Base-by-base conservation (phyloP, 1,140 invertebrate species). In the Diabrotica virgifera region DNA sequence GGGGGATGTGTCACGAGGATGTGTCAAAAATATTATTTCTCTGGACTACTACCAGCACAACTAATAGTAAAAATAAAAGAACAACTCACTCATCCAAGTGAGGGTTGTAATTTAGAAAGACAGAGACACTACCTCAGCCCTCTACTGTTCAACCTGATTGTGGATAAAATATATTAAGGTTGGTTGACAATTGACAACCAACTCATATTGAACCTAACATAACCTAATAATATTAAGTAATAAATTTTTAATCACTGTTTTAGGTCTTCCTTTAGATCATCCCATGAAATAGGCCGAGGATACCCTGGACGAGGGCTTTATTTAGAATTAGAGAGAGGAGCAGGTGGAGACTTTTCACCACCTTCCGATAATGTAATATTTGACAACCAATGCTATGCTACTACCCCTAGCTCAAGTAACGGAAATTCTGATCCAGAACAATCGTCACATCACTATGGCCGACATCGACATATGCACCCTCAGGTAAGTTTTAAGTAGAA, bases 311-410 rank as follows among this genome's bases (percentile, higher is more conserved):
- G 86, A 36, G 86, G 89, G 66, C 82, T 94, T 64, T 94, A 93
- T 78, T 85, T 95, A 80, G 93, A 95, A 82, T 85, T 94, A 79
- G 90, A 93, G 79, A 83, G 89, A 59, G 76, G 77, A 6, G 74
- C 75, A 58, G 85, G 85, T 78, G 85, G 86, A 77, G 92, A 93
- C 75, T 83, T 89, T 67, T 94, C 92, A 6, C 93, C 93, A 63
- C 91, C 93, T 4, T 95, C 93, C 55, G 93, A 96, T 79, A 93
- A 94, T 79, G 91, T 93, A 36, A 89, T 95, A 78, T 95, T 95
- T 80, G 93, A 96, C 83, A 94, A 95, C 81, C 92, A 94, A 75
- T 95, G 93, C 81, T 96, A 95, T 81, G 93, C 93, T 11, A 95
- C 93, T 10, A 95, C 93, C 38, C 93, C 93, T 12, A 94, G 92